These are phyloP conservation scores for Drosophila grimshawi DNA, from an alignment of 1,140 invertebrate genomes.

Conservation along the genomic window DNA sequence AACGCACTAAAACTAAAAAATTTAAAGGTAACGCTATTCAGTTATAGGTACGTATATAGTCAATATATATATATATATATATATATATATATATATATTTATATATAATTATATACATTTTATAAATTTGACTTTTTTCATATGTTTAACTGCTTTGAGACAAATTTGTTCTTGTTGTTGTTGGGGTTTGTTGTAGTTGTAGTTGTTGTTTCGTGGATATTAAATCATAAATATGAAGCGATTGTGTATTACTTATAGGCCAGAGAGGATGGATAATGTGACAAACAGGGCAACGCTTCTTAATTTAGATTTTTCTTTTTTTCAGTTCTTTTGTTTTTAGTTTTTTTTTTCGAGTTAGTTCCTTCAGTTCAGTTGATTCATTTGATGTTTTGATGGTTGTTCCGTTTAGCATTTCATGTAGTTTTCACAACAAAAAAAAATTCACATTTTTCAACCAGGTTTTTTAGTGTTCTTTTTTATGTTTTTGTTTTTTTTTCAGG, in stretches of 20 bases:
- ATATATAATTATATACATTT: neutral
- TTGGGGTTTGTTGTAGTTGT: constrained; percentile 2
- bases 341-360: constrained; percentile 21
- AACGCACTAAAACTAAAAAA: constrained; percentile 82
- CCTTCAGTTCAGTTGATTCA: constrained; percentile 44
- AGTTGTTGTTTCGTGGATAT: constrained; percentile 32
- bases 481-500: constrained; percentile 2
- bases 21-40: constrained; percentile 74
- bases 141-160: constrained; percentile 23
- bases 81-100: constrained; percentile 46
- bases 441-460: constrained; percentile 16
- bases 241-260: constrained; percentile 50
- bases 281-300: constrained; percentile 68
- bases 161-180: constrained; percentile 1
- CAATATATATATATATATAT: constrained; percentile 51
- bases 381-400: constrained; percentile 10
- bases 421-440: constrained; percentile 49
- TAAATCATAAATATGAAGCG: constrained; percentile 53
- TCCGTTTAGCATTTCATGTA: neutral
- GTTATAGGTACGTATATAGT: constrained; percentile 63
- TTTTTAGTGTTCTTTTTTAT: no score
- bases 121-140: constrained; percentile 16
- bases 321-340: constrained; percentile 24
- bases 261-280: constrained; percentile 46
- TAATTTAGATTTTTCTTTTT: constrained; percentile 21